These are phyloP conservation scores for Hypomesus transpacificus DNA, from an alignment of 2,113 vertebrate genomes.

Conservation along the genomic window DNA sequence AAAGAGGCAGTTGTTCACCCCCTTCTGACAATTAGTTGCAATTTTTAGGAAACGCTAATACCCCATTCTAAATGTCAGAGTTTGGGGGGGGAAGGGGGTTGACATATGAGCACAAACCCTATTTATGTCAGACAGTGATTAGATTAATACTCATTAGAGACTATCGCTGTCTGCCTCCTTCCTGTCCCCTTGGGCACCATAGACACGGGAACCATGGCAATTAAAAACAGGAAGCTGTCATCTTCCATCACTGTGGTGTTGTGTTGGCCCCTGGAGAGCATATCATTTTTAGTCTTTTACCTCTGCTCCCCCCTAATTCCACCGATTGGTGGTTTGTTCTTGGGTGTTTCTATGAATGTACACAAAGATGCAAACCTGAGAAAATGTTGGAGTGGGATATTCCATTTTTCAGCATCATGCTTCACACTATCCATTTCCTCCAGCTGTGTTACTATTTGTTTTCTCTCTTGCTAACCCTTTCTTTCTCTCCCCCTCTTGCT, in stretches of 20 bases:
- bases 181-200: slow-evolving; percentile 55
- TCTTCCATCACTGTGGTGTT: slow-evolving; percentile 54
- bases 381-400: too few species aligned
- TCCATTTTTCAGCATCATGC: too few species aligned
- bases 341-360: too few species aligned
- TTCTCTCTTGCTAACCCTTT: too few species aligned
- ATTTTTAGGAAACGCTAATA: slow-evolving; percentile 60
- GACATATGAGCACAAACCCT: slow-evolving; percentile 61
- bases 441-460: too few species aligned
- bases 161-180: slow-evolving; percentile 69
- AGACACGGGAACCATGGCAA: slow-evolving; percentile 69
- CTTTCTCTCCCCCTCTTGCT: too few species aligned
- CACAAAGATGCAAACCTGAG: too few species aligned
- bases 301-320: slow-evolving; percentile 19
- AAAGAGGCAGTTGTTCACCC: neutral
- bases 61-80: slow-evolving; percentile 61
- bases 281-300: slow-evolving; percentile 38
- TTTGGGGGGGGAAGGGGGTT: slow-evolving; percentile 43
- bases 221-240: slow-evolving; percentile 73
- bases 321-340: too few species aligned
- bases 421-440: too few species aligned
- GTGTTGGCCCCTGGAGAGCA: slow-evolving; percentile 47
- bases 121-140: slow-evolving; percentile 74
- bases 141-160: slow-evolving; percentile 79
- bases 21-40: neutral